A percentile compares a stretch with the other conserved stretches of the same genome.
phyloP scores from a whole-genome alignment of 2,888 invertebrate genomes.

The Tetramorium bicarinatum region DNA sequence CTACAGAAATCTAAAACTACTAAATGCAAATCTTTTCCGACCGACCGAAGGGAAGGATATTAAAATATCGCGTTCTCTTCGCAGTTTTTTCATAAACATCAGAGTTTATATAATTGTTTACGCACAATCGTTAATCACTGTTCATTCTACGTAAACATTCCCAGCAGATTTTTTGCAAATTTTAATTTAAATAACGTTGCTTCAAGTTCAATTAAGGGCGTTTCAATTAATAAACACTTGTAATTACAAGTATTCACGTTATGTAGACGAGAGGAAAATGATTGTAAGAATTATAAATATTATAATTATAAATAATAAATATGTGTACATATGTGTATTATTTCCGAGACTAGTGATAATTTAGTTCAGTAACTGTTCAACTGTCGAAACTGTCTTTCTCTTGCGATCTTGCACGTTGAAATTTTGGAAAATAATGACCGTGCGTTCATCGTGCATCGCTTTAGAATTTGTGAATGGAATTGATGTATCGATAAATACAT shows the following conservation, averaged over 20 bases:
- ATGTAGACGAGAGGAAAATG: background rate
- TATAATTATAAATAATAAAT: slow-evolving; percentile 22
- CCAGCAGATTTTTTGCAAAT: background rate
- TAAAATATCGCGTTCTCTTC: background rate
- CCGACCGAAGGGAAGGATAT: background rate
- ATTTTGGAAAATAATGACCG: background rate
- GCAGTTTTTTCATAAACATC: background rate
- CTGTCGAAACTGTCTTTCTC: slow-evolving; percentile 20
- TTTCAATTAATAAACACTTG: background rate
- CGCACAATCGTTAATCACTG: background rate
- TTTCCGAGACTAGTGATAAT: slow-evolving; percentile 9
- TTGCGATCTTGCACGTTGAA: slow-evolving; percentile 2
- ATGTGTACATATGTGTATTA: slow-evolving; percentile 21
- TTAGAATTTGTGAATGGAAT: slow-evolving; percentile 43
- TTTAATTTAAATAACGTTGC: background rate
- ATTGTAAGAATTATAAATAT: background rate
- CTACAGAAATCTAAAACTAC: background rate
- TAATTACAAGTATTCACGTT: slow-evolving; percentile 1
- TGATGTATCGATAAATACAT: slow-evolving; percentile 32
- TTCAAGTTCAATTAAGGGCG: background rate
- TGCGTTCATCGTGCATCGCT: background rate
- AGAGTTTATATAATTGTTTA: background rate
- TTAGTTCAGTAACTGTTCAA: slow-evolving; percentile 23
- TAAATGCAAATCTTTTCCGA: background rate
- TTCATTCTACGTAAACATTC: background rate